Evolutionary conservation across 2,113 vertebrate genomes (phyloP), one percentile per base, ranked within the genome.

Genomic region (Sebastes fasciatus): DNA sequence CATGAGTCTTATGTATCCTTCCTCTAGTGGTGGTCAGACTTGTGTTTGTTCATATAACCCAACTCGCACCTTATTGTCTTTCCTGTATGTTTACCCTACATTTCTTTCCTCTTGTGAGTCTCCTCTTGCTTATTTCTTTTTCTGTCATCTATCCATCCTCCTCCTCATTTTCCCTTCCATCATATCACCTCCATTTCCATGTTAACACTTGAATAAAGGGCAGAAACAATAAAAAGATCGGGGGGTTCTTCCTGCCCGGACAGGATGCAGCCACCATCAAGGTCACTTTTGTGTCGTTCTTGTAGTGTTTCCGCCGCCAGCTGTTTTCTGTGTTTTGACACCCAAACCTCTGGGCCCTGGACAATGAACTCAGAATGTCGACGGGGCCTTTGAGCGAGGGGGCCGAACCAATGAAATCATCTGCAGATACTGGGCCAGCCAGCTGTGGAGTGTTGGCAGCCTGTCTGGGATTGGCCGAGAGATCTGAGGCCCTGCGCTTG

Each of bases 291-390:
- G 71, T 90, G 74, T 82, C 63, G 43, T 70, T 77, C 64, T 86
- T 52, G 74, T 83, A 60, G 81, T 82, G 86, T 79, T 94, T 92
- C 92, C 83, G 71, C 84, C 81, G 85, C 84, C 93, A 92, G 93
- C 93, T 95, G 92, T 91, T 61, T 93, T 93, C 93, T 92, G 54
- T 88, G 89, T 91, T 94, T 92, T 87, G 86, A 89, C 85, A 86
- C 89, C 70, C 63, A 71, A 80, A 82, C 65, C 61, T 83, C 82
- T 45, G 26, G 82, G 73, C 66, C 57, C 40, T 4, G 54, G 42
- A 93, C 90, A 91, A 92, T 90, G 77, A 89, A 86, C 80, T 86
- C 26, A 77, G 67, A 86, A 72, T 70, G 84, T 80, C 12, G 52
- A 70, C 17, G 6, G 84, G 57, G 77, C 73, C 86, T 62, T 84